Conservation (phyloP, 2,888 invertebrate species). For the Trypoxylon attenuatum region DNA sequence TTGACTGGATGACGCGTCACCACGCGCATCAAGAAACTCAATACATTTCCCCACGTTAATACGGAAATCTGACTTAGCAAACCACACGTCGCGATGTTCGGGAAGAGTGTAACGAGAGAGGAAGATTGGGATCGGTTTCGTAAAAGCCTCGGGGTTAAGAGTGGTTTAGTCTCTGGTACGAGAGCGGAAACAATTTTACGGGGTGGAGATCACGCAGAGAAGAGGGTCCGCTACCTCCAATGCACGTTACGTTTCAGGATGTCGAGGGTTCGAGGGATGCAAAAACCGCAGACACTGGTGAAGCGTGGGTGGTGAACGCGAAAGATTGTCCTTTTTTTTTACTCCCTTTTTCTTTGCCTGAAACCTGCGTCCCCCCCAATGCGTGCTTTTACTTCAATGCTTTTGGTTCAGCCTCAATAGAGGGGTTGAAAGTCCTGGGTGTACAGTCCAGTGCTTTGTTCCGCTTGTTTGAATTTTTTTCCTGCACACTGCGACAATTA, state of each 20-base stretch:
- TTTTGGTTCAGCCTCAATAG: no score
- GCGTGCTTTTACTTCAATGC: conserved; percentile 27
- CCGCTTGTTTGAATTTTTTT: neutral
- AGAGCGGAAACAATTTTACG: conserved; percentile 27
- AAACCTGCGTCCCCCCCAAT: conserved; percentile 9
- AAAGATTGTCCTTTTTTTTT: conserved; percentile 41
- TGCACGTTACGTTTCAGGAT: conserved; percentile 17
- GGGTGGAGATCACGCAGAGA: conserved; percentile 17
- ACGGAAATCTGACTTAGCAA: conserved; percentile 25
- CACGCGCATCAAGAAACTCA: neutral
- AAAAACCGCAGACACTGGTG: conserved; percentile 7
- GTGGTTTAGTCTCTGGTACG: conserved; percentile 15
- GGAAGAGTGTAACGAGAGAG: neutral
- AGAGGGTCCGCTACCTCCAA: conserved; percentile 36
- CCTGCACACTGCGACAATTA: neutral
- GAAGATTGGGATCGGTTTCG: conserved; percentile 40
- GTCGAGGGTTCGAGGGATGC: conserved; percentile 20
- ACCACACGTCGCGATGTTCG: conserved; percentile 19
- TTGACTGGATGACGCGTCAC: neutral
- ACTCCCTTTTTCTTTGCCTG: neutral
- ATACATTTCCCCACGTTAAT: neutral
- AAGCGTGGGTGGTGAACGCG: conserved; percentile 25
- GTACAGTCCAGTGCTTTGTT: neutral
- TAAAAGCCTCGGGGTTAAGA: conserved; percentile 19
- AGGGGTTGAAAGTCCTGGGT: neutral